Evolutionary conservation across 64 coral and sea anemone genomes (phyloP).

Genomic region (Pocillopora verrucosa): DNA sequence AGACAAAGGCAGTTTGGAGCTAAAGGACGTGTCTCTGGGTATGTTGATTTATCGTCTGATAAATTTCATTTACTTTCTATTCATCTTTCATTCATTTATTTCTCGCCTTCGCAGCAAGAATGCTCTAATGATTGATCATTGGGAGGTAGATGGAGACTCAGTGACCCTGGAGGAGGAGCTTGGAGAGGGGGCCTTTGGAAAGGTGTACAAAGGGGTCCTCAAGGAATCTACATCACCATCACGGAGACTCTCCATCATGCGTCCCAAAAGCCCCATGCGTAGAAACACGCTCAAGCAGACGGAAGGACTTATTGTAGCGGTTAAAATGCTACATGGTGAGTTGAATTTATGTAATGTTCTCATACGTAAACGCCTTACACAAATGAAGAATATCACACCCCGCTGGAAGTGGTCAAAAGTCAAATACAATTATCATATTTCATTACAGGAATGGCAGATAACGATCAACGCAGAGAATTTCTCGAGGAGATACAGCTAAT

Average conservation of each 20-base stretch:
- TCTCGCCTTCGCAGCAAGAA: not conserved
- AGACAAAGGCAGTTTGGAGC: not conserved
- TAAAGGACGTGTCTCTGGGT: not conserved
- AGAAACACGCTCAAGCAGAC: slow-evolving; percentile 6
- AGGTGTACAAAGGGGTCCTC: slow-evolving; percentile 36
- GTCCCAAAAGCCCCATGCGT: not conserved
- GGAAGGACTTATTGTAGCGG: slow-evolving; percentile 24
- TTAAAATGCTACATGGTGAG: slow-evolving; percentile 61
- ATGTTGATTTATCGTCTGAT: not conserved
- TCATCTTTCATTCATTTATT: not conserved
- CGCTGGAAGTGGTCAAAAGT: no score
- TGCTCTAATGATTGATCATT: slow-evolving; percentile 13
- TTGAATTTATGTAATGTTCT: not conserved
- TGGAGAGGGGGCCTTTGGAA: slow-evolving; percentile 57
- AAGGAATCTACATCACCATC: not conserved
- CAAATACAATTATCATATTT: not conserved
- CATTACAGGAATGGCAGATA: slow-evolving; percentile 46
- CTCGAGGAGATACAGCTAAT: slow-evolving; percentile 86
- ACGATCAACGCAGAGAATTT: slow-evolving; percentile 68
- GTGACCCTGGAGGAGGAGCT: slow-evolving; percentile 25
- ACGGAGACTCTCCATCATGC: not conserved
- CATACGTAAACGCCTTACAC: no score
- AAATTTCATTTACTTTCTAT: not conserved
- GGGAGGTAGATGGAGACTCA: slow-evolving; percentile 25
- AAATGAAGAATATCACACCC: no score